phyloP scores from a whole-genome alignment of 1,140 invertebrate species.

The Drosophila azteca region DNA sequence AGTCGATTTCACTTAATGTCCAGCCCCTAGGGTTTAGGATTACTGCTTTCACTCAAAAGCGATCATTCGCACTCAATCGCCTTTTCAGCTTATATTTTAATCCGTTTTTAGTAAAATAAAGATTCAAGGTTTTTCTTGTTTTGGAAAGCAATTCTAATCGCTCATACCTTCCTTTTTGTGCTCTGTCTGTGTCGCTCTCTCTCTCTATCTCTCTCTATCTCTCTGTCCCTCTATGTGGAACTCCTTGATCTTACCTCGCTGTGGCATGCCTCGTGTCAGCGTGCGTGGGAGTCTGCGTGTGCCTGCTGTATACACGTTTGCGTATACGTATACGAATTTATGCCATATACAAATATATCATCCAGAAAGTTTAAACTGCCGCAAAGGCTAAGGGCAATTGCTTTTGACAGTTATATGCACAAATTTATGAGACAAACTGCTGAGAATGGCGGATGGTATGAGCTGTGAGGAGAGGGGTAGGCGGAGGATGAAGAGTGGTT shows the following conservation, averaged over 20 bases:
- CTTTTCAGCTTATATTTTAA: no score
- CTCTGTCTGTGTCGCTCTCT: no score
- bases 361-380: slow-evolving; percentile 76
- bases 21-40: no score
- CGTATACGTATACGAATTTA: slow-evolving; percentile 36
- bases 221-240: background rate
- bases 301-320: slow-evolving; percentile 10
- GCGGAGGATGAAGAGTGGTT: background rate
- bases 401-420: slow-evolving; percentile 81
- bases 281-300: slow-evolving; percentile 22
- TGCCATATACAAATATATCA: slow-evolving; percentile 76
- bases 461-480: no score
- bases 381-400: slow-evolving; percentile 81
- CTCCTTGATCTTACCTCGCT: slow-evolving; percentile 43
- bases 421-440: slow-evolving; percentile 79
- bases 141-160: no score
- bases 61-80: no score
- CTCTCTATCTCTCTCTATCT: no score
- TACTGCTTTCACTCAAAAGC: no score
- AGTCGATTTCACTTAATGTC: no score
- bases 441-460: slow-evolving; percentile 35
- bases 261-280: background rate
- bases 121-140: no score
- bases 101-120: no score
- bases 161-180: no score